Evolutionary conservation across 2,888 invertebrate genomes (phyloP).

Genomic region (Pyrochroa serraticornis): DNA sequence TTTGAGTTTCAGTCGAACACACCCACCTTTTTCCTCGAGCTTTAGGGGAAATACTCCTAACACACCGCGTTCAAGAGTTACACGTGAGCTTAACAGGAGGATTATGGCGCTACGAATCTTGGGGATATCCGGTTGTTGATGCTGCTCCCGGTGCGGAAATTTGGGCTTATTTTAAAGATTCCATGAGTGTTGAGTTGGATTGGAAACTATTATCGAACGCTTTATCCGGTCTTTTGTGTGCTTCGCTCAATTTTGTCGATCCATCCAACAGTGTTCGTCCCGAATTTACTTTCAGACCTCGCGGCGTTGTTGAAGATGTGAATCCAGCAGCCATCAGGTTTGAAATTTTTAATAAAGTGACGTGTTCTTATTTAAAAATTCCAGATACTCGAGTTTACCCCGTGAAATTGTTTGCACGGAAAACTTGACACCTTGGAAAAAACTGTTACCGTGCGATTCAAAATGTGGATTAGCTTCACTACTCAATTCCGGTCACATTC

Average conservation of each 20-base stretch:
- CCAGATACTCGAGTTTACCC: constrained; percentile 86
- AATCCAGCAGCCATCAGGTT: constrained; percentile 55
- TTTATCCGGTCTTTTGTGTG: constrained; percentile 93
- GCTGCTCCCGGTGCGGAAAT: constrained; percentile 94
- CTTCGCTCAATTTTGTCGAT: constrained; percentile 94
- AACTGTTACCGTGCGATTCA: constrained; percentile 93
- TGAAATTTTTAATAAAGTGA: not conserved
- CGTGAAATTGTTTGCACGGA: constrained; percentile 98
- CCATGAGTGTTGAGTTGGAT: constrained; percentile 75
- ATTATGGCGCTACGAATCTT: constrained; percentile 89
- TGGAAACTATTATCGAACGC: constrained; percentile 92
- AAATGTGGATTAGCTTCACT: constrained; percentile 85
- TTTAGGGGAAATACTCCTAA: constrained; percentile 83
- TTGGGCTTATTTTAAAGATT: constrained; percentile 87
- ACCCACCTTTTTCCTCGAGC: constrained; percentile 87
- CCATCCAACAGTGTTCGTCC: constrained; percentile 84
- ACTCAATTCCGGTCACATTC: constrained; percentile 88
- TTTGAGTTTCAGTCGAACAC: constrained; percentile 71
- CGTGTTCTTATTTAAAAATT: constrained; percentile 16
- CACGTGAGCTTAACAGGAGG: constrained; percentile 93
- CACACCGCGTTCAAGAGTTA: constrained; percentile 86
- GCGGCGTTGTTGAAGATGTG: constrained; percentile 64
- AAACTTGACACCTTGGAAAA: constrained; percentile 98
- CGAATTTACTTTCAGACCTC: constrained; percentile 80
- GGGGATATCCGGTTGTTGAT: constrained; percentile 92